Base-by-base conservation (phyloP, 2,888 invertebrate genomes). In the Melipona beecheii region DNA sequence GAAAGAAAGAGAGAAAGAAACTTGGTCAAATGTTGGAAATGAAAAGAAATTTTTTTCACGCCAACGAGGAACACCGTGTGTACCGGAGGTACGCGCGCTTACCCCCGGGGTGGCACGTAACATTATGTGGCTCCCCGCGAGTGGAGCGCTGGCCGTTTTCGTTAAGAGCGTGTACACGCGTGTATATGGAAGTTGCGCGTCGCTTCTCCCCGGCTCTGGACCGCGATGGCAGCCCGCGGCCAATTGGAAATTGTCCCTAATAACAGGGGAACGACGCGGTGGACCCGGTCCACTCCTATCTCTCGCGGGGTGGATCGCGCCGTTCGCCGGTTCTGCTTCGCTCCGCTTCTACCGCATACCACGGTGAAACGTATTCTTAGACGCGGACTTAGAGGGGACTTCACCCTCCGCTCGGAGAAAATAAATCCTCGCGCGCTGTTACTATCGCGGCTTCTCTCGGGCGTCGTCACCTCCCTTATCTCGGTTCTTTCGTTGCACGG, bases 231-330 rank as follows among this genome's bases (percentile, higher is more conserved):
- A 87, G 92, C 94, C 93, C 89, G 85, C 86, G 94, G 94, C 93
- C 91, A 91, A 93, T 92, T 94, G 94, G 93, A 94, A 94, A 94
- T 94, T 94, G 94, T 94, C 94, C 93, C 92, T 94, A 94, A 94
- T 94, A 94, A 94, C 93, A 94, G 94, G 93, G 94, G 93, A 94
- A 93, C 90, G 86, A 43, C 87, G 85, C 85, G 31, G 31, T 87
- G 86, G 87, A 90, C 89, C 90, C 88, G 90, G 90, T 92, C 91
- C 91, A 91, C 92, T 93, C 92, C 92, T 93, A 93, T 93, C 74
- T 75, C 92, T 75, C 92, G 89, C 83, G 86, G 87, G 86, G 83
- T 90, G 91, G 90, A 91, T 91, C 90, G 80, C 81, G 58, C 69
- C 60, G 90, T 87, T 84, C 68, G 36, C 36, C 9, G 21, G 58